Evolutionary conservation across 2,888 invertebrate genomes (phyloP).

Genomic region (Tipula confusa): DNA sequence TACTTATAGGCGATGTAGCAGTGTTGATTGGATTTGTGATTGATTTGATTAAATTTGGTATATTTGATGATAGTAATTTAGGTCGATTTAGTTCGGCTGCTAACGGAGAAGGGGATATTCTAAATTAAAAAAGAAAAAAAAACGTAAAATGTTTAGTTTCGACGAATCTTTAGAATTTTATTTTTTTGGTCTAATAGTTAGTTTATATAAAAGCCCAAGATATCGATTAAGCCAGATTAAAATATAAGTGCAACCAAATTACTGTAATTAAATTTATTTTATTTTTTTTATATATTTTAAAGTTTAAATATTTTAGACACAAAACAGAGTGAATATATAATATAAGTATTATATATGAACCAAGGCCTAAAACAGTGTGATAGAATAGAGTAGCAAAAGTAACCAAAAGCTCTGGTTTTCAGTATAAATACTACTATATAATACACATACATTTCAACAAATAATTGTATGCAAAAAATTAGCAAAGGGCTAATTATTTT

Average conservation of each 20-base stretch:
- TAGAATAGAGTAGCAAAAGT: too few species aligned
- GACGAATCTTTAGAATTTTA: not conserved
- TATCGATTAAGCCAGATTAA: not conserved
- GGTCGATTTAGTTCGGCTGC: slow-evolving; percentile 33
- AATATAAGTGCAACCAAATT: not conserved
- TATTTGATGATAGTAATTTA: slow-evolving; percentile 28
- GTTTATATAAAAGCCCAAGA: not conserved
- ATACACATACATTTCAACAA: too few species aligned
- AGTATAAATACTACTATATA: too few species aligned
- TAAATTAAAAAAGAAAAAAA: slow-evolving; percentile 34
- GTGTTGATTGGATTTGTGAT: slow-evolving; percentile 21
- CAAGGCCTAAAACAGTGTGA: too few species aligned
- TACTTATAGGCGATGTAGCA: not conserved
- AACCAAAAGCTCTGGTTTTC: too few species aligned
- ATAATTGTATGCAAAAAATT: too few species aligned
- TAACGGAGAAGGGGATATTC: slow-evolving; percentile 36
- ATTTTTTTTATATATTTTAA: not conserved
- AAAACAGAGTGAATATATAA: too few species aligned
- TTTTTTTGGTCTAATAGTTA: not conserved
- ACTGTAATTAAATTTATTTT: not conserved
- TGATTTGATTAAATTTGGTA: slow-evolving; percentile 30
- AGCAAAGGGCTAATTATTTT: too few species aligned
- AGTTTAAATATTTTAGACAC: not conserved
- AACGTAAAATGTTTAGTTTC: not conserved
- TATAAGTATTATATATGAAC: too few species aligned